Evolutionary conservation across 53 echinoderm and acorn worm species (phyloP), one percentile per base, ranked within the genome.

Genomic region (Mesocentrotus franciscanus): DNA sequence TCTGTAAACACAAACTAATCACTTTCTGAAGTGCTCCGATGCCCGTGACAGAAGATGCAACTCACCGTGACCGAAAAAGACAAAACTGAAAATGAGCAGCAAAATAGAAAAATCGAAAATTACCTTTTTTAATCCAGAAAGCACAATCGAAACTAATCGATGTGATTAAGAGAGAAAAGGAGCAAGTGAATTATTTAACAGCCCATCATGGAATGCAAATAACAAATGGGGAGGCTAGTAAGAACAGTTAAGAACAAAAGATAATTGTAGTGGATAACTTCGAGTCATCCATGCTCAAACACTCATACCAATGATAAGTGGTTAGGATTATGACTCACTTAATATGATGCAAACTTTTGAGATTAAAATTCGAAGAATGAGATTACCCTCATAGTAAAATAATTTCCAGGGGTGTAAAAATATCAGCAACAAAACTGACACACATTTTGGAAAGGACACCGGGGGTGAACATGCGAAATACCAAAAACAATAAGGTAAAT

Each of bases 121-220:
- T 57, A 29, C 57, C 58, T 87, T 75, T 87, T 39, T 56, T 57
- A 87, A 57, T 58, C 87, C 87, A 87, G 87, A 58, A 10, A 34
- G 58, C 56, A 87, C 56, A 87, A 87, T 57, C 24, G 87, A 87
- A 87, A 87, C 87, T 58, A 87, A 87, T 87, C 87, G 58, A 87
- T 87, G 87, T 59, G 87, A 87, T 87, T 87, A 87, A 27, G 87
- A 0, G 18, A 0, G 34, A 27, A 87, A 26, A 87, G n/a, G 29
- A 58, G 27, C 59, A 87, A 58, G 10, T 87, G 87, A 87, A 87
- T 87, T n/a, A 87, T 87, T 87, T 87, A 87, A 59, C 26, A 58
- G 29, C 11, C 18, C 12, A 8, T 58, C n/a, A 58, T 57, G 17
- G 81, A 81, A 81, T 39, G 81, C 18, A 81, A 39, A 39, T 79